phyloP scores from a whole-genome alignment of 2,888 invertebrate genomes.

The Galerucella calmariensis region DNA sequence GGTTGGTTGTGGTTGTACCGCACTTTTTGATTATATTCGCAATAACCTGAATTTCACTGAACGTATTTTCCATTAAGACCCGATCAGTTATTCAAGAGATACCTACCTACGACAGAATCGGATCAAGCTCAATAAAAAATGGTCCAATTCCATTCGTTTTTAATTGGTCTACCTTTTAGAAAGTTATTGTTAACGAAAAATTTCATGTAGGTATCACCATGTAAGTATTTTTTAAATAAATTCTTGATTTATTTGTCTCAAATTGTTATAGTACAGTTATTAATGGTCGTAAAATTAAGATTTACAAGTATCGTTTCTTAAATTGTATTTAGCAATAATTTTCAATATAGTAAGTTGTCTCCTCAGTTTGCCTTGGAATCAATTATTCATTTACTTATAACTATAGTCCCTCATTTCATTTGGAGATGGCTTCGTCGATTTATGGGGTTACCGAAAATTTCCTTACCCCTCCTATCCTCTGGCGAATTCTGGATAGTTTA shows the following conservation, averaged over 20 bases:
- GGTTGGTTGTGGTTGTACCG: slow-evolving; percentile 20
- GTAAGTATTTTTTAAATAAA: background rate
- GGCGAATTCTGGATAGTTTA: too few relatives aligned
- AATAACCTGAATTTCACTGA: slow-evolving; percentile 31
- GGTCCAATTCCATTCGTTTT: background rate
- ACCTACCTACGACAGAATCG: slow-evolving; percentile 5
- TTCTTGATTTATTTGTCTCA: background rate
- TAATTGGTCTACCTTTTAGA: background rate
- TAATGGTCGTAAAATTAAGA: slow-evolving; percentile 17
- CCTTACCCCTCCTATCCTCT: too few relatives aligned
- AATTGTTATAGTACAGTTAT: background rate
- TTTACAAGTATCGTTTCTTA: slow-evolving; percentile 6
- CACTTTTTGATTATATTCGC: slow-evolving; percentile 30
- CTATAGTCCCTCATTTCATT: too few relatives aligned
- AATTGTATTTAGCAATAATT: background rate
- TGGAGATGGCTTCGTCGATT: too few relatives aligned
- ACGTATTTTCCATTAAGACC: slow-evolving; percentile 23
- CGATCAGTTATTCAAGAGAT: slow-evolving; percentile 14
- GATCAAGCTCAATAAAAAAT: slow-evolving; percentile 1
- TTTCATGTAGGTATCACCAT: too few relatives aligned
- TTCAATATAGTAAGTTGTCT: too few relatives aligned
- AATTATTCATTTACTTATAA: too few relatives aligned
- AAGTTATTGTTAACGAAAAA: background rate
- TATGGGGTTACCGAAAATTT: too few relatives aligned
- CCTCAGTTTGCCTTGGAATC: too few relatives aligned